These are phyloP conservation scores for Amblyornis subalaris DNA, from an alignment of 2,113 vertebrate species.

Conservation along the genomic window DNA sequence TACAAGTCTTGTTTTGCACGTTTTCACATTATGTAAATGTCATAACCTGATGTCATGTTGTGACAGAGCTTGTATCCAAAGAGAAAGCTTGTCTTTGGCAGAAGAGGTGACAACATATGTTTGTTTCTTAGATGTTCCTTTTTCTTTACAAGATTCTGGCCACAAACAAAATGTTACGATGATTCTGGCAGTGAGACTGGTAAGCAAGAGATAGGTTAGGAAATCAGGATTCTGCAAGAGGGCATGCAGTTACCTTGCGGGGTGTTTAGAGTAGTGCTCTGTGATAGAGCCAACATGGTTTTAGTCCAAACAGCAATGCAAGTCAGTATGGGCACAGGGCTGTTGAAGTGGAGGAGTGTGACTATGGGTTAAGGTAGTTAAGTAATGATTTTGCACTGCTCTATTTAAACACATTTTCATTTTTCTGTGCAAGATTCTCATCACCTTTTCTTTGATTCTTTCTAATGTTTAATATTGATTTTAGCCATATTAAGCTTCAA, in stretches of 20 bases:
- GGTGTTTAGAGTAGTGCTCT: not conserved
- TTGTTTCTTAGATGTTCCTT: not conserved
- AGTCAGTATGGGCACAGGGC: not conserved
- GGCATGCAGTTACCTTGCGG: not conserved
- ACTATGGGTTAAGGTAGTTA: not conserved
- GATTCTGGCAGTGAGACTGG: not conserved
- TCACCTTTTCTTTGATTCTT: not conserved
- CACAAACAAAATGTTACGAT: not conserved
- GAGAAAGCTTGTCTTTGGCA: not conserved
- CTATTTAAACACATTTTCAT: not conserved
- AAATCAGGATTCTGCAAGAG: not conserved
- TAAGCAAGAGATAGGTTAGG: not conserved
- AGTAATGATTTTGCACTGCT: not conserved
- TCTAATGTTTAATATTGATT: not conserved
- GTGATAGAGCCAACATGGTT: accelerated
- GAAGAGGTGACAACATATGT: not conserved
- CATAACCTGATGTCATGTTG: not conserved
- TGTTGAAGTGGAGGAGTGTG: not conserved
- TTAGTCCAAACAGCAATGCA: not conserved
- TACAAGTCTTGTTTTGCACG: not conserved
- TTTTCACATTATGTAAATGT: not conserved
- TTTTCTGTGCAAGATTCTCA: not conserved
- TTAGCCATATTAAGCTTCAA: not conserved
- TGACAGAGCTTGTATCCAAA: not conserved
- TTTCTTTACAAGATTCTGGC: not conserved